Percentiles rank a stretch among this genome's conserved stretches.
phyloP scores from a whole-genome alignment of 2,888 invertebrate genomes.

The Callyntrura sp. region DNA sequence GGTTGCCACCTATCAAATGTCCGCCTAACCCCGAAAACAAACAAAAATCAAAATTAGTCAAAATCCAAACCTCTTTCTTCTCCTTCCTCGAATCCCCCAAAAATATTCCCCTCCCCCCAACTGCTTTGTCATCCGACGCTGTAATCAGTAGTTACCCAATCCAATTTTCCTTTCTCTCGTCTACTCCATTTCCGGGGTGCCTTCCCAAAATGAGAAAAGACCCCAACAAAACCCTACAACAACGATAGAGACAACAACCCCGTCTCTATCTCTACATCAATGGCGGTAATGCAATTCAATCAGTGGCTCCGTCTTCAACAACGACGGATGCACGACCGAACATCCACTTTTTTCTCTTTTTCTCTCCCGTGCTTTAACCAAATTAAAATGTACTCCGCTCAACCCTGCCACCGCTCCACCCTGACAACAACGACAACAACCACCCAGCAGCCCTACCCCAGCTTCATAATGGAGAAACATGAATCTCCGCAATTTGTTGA shows the following conservation, averaged over 20 bases:
- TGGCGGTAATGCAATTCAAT: not conserved
- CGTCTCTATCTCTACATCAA: not conserved
- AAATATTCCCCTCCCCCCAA: no score
- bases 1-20: conserved; percentile 82
- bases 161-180: not conserved
- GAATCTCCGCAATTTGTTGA: not conserved
- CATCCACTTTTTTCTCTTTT: no score
- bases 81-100: no score
- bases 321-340: no score
- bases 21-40: conserved; percentile 78
- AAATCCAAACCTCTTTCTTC: not conserved
- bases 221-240: no score
- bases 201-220: no score
- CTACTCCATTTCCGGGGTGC: conserved; percentile 45
- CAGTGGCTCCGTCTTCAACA: not conserved
- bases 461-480: no score
- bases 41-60: not conserved
- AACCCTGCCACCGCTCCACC: no score
- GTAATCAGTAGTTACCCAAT: no score
- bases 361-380: no score
- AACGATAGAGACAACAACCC: no score
- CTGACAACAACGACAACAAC: not conserved
- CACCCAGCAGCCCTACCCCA: not conserved
- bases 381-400: not conserved
- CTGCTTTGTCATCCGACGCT: no score